Base-by-base conservation (phyloP, 2,888 invertebrate species). In the Neuroscelio doddi region DNA sequence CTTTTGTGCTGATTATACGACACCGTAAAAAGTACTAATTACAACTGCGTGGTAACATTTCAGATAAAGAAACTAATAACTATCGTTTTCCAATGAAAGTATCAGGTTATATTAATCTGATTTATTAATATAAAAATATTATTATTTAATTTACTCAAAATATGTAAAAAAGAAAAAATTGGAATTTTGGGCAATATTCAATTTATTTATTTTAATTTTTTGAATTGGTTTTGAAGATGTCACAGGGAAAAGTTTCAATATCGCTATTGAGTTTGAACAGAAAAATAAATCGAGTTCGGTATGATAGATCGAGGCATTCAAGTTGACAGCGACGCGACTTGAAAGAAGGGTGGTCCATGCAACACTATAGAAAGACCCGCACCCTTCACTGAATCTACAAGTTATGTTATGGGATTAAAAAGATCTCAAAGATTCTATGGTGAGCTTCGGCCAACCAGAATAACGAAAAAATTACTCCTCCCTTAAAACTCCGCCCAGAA, bases 301-400 rank as follows among this genome's bases (percentile, higher is more conserved):
- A 82, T 84, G 84, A 84, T 84, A 83, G 83, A 84, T 84, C 78
- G 84, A 75, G 73, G 75, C 64, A 70, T 73, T 73, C 71, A 72
- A 34, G 68, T 73, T 80, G 78, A 80, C 80, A 77, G 75, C 64
- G 70, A 65, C 69, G 72, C 75, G 55, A 64, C 64, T 62, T 52
- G 44, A 58, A 58, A 52, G 72, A 73, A 75, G 77, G 79, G 77
- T 77, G 76, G 75, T 72, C 73, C 74, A 58, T 62, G 53, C n/a
- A 49, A 57, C 71, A 69, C 71, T 66, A 66, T 62, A 64, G 70
- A 69, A 65, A 71, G 68, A 64, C 59, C 67, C 50, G 59, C 64
- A 68, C 64, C 69, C 64, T 63, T 49, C 44, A 52, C 56, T 52
- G 65, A 65, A 61, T 65, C 53, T 61, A 61, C 57, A 57, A 44